Evolutionary conservation across 2,797 vertebrate species (phyloP).

Genomic region (Furcifer pardalis): DNA sequence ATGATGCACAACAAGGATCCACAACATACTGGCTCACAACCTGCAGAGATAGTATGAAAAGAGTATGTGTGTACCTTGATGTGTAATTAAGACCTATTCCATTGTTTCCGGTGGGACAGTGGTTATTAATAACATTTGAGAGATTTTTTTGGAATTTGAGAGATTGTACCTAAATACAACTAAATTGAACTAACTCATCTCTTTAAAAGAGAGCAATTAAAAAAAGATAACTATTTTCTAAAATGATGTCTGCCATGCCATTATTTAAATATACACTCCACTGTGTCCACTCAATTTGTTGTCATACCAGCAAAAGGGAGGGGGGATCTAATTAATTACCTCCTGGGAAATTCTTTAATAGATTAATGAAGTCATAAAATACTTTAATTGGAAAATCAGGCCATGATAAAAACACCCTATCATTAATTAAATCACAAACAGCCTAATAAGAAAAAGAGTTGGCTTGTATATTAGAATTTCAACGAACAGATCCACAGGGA

Average conservation of each 20-base stretch:
- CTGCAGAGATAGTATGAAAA: not conserved
- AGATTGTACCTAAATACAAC: not conserved
- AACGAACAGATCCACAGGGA: conserved; percentile 16
- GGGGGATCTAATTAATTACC: conserved; percentile 20
- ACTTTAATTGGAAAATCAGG: conserved; percentile 17
- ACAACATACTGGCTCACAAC: not conserved
- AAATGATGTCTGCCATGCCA: conserved; percentile 4
- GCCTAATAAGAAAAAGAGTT: not conserved
- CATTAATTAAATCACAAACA: conserved; percentile 29
- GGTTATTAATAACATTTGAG: not conserved
- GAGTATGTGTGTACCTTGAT: not conserved
- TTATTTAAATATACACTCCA: conserved; percentile 22
- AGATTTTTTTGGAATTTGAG: no score
- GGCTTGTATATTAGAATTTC: not conserved
- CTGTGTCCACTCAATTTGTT: conserved; percentile 27
- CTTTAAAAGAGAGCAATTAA: conserved; percentile 12
- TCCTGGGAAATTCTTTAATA: conserved; percentile 22
- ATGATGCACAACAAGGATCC: not conserved
- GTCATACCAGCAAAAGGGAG: not conserved
- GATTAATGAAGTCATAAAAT: conserved; percentile 29
- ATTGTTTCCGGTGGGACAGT: not conserved
- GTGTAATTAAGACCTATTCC: not conserved
- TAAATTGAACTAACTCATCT: not conserved
- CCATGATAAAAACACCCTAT: not conserved
- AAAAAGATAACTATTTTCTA: conserved; percentile 14